These are phyloP conservation scores for Borostomias antarcticus DNA, from an alignment of 2,797 vertebrate genomes.

Conservation along the genomic window DNA sequence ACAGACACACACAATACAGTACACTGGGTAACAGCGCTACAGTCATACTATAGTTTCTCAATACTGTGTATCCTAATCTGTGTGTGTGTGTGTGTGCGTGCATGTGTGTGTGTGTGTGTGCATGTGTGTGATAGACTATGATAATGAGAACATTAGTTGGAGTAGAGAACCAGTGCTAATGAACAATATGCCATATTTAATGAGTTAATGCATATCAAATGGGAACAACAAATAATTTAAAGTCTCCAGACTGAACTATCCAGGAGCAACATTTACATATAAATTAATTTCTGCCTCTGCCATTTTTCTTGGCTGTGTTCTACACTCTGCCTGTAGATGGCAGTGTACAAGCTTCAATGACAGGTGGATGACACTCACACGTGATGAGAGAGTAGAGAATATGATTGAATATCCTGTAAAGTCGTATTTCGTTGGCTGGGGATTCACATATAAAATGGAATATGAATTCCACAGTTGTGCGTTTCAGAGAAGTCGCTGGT, in stretches of 20 bases:
- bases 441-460: no score
- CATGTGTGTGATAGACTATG: background rate
- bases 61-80: background rate
- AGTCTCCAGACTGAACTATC: background rate
- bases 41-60: background rate
- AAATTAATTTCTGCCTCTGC: background rate
- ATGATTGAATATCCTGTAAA: no score
- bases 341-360: background rate
- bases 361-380: no score
- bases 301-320: background rate
- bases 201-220: background rate
- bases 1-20: no score
- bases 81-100: background rate
- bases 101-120: background rate
- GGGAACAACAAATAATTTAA: background rate
- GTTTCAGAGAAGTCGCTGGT: no score
- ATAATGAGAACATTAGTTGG: background rate
- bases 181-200: background rate
- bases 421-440: no score
- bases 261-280: background rate
- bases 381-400: no score
- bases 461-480: no score
- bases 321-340: background rate
- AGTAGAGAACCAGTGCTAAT: background rate
- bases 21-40: background rate